Conservation (phyloP, 2,797 vertebrate species). For the Sebastes itinus region DNA sequence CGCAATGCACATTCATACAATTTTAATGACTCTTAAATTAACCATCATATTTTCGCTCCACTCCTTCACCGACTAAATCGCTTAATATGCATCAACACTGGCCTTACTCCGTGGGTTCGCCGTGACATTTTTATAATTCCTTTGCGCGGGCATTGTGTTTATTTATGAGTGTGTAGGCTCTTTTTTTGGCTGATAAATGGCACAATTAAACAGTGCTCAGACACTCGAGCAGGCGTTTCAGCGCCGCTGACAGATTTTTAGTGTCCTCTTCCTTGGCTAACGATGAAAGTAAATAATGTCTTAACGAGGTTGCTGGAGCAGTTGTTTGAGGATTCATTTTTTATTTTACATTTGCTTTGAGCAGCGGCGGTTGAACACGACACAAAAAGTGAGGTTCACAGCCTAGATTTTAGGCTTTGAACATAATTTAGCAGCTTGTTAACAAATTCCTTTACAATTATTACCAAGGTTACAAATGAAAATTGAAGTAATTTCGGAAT, state of each 20-base stretch:
- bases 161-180: conserved; percentile 90
- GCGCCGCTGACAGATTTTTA: conserved; percentile 90
- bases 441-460: conserved; percentile 72
- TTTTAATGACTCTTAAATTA: conserved; percentile 94
- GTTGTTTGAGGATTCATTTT: conserved; percentile 81
- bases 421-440: conserved; percentile 75
- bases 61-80: conserved; percentile 89
- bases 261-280: conserved; percentile 87
- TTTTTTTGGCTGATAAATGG: conserved; percentile 91
- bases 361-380: conserved; percentile 55
- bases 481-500: conserved; percentile 54
- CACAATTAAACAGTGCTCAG: conserved; percentile 89
- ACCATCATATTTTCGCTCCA: conserved; percentile 87
- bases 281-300: conserved; percentile 93
- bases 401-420: conserved; percentile 67
- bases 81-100: conserved; percentile 91
- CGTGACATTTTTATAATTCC: conserved; percentile 94
- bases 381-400: conserved; percentile 65
- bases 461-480: conserved; percentile 60
- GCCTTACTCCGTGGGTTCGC: conserved; percentile 88
- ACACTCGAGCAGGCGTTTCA: conserved; percentile 87
- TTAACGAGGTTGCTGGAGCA: conserved; percentile 81
- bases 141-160: conserved; percentile 90
- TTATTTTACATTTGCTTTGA: conserved; percentile 74
- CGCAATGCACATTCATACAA: conserved; percentile 91